Percentiles rank a stretch among this genome's conserved stretches.
Conservation (phyloP, 2,113 vertebrate species). For the Todiramphus chloris region DNA sequence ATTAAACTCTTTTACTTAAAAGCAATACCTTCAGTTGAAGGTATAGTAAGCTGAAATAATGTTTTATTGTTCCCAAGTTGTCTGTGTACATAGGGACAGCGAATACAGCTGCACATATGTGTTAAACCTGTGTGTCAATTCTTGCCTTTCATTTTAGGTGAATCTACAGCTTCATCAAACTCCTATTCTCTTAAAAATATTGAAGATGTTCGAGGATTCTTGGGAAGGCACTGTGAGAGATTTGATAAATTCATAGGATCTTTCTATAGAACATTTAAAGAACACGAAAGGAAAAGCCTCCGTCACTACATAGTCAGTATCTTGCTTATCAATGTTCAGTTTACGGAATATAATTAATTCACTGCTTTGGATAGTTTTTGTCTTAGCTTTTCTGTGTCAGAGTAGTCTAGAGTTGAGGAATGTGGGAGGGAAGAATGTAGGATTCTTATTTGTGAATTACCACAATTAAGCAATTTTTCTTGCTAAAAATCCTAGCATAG, state of each 20-base stretch:
- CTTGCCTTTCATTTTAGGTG: slow-evolving; percentile 69
- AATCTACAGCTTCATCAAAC: slow-evolving; percentile 62
- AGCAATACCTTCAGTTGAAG: not conserved
- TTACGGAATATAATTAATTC: not conserved
- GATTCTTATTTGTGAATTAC: not conserved
- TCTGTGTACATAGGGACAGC: not conserved
- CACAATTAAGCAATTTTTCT: not conserved
- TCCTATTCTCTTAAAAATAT: slow-evolving; percentile 85
- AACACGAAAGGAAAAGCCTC: slow-evolving; percentile 90
- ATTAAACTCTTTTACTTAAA: not conserved
- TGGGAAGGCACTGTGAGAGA: slow-evolving; percentile 88
- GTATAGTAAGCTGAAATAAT: not conserved
- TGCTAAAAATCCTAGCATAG: not conserved
- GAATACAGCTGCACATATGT: not conserved
- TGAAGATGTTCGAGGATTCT: slow-evolving; percentile 88
- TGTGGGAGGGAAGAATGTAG: not conserved
- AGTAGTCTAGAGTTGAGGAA: not conserved
- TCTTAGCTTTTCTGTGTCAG: not conserved
- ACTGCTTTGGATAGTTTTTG: not conserved
- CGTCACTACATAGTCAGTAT: slow-evolving; percentile 92
- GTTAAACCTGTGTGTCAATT: not conserved
- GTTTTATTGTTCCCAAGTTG: not conserved
- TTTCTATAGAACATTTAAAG: slow-evolving; percentile 85
- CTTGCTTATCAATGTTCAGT: not conserved
- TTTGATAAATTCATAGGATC: slow-evolving; percentile 86